A percentile compares a stretch with the other conserved stretches of the same genome.
These are phyloP conservation scores for Tiphia femorata DNA, from an alignment of 2,888 invertebrate species.

Conservation along the genomic window DNA sequence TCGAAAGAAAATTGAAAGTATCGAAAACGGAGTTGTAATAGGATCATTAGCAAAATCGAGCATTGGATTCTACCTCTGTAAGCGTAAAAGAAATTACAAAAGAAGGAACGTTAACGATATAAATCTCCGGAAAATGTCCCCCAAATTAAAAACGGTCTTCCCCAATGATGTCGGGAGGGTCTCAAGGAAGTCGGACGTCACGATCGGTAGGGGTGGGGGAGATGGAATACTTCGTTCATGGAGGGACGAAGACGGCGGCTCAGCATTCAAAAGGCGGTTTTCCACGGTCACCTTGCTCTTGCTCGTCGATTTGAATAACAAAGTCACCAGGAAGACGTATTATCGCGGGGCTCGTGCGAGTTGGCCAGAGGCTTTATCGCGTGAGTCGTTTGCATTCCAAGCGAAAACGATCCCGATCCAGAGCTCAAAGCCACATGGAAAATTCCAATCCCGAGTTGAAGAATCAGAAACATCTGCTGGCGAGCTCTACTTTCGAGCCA, in stretches of 20 bases:
- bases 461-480: not conserved
- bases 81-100: too few species aligned
- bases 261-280: constrained; percentile 52
- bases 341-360: constrained; percentile 32
- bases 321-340: constrained; percentile 55
- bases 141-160: constrained; percentile 23
- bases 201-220: constrained; percentile 40
- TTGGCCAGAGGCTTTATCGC: constrained; percentile 43
- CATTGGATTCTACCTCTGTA: too few species aligned
- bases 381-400: constrained; percentile 52
- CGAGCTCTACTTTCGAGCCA: too few species aligned
- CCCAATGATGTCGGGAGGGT: constrained; percentile 10
- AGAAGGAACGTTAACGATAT: too few species aligned
- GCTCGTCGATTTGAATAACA: constrained; percentile 62
- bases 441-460: not conserved
- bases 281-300: constrained; percentile 29
- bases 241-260: constrained; percentile 37
- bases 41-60: too few species aligned
- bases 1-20: too few species aligned
- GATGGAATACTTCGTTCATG: constrained; percentile 18
- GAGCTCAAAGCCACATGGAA: not conserved
- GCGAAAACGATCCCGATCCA: constrained; percentile 30
- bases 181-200: constrained; percentile 32
- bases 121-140: too few species aligned
- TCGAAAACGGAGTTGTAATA: too few species aligned